phyloP scores from a whole-genome alignment of 2,113 vertebrate genomes.

The Arothron firmamentum region DNA sequence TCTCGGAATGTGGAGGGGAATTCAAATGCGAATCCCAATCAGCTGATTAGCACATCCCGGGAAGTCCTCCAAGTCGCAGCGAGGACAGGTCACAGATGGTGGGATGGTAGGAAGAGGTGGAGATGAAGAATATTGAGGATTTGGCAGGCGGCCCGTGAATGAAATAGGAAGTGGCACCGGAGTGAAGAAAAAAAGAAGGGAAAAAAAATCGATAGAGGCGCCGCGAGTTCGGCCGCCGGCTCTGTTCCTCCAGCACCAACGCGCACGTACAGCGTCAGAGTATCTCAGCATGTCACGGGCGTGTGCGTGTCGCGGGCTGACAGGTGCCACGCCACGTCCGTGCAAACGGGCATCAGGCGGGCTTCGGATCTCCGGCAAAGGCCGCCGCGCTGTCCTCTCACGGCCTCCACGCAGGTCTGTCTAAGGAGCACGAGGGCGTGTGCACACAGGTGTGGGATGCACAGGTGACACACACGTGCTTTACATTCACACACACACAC shows the following conservation, averaged over 20 bases:
- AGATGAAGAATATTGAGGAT: constrained; percentile 28
- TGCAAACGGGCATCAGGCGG: constrained; percentile 65
- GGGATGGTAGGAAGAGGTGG: neutral
- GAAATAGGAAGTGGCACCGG: constrained; percentile 49
- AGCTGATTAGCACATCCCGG: constrained; percentile 39
- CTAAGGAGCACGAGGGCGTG: constrained; percentile 53
- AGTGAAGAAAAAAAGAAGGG: constrained; percentile 26
- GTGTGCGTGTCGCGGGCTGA: constrained; percentile 53
- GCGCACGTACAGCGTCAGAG: constrained; percentile 28
- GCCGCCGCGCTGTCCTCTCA: constrained; percentile 29
- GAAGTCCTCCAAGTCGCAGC: constrained; percentile 40
- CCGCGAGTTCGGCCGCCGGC: constrained; percentile 54
- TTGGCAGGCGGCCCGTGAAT: constrained; percentile 44
- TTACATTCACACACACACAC: neutral
- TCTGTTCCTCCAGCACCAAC: constrained; percentile 5
- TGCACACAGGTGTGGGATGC: constrained; percentile 10
- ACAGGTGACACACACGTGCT: constrained; percentile 9
- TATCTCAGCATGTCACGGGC: constrained; percentile 52
- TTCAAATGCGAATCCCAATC: constrained; percentile 20
- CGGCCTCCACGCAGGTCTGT: constrained; percentile 41
- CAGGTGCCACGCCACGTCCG: constrained; percentile 71
- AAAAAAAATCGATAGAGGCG: constrained; percentile 42
- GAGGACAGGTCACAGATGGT: constrained; percentile 31
- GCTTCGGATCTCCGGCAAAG: constrained; percentile 45
- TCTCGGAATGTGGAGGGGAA: constrained; percentile 6